phyloP scores from a whole-genome alignment of 23 tunicate species.

The Clavelina lepadiformis region DNA sequence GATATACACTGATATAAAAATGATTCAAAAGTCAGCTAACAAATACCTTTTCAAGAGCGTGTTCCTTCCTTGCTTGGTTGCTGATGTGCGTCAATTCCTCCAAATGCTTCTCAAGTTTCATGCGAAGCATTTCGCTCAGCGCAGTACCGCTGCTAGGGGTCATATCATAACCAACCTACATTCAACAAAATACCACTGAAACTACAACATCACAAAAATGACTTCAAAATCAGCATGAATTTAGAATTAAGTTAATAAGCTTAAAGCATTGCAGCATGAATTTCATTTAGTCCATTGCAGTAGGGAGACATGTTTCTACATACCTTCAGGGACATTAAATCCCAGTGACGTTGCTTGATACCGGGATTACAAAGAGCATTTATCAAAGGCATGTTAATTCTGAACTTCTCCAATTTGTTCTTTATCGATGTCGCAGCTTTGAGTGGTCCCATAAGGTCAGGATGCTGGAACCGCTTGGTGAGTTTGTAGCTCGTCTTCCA shows the following conservation, averaged over 20 bases:
- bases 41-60: slow-evolving; percentile 79
- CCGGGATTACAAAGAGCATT: slow-evolving; percentile 86
- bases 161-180: slow-evolving; percentile 55
- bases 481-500: slow-evolving; percentile 94
- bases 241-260: background rate
- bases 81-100: slow-evolving; percentile 75
- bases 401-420: slow-evolving; percentile 81
- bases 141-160: slow-evolving; percentile 58
- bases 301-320: background rate
- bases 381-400: slow-evolving; percentile 84
- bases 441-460: slow-evolving; percentile 62
- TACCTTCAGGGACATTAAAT: slow-evolving; percentile 81
- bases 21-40: no score
- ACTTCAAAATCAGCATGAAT: background rate
- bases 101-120: slow-evolving; percentile 76
- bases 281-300: background rate
- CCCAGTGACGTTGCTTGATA: slow-evolving; percentile 81
- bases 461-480: slow-evolving; percentile 81
- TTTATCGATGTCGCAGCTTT: slow-evolving; percentile 82
- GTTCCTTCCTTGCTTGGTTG: slow-evolving; percentile 88
- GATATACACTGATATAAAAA: no score
- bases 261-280: background rate
- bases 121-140: slow-evolving; percentile 48
- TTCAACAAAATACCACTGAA: background rate
- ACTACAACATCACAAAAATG: background rate